phyloP scores from a whole-genome alignment of 2,888 invertebrate species.

The Drosophila flavopinicola region DNA sequence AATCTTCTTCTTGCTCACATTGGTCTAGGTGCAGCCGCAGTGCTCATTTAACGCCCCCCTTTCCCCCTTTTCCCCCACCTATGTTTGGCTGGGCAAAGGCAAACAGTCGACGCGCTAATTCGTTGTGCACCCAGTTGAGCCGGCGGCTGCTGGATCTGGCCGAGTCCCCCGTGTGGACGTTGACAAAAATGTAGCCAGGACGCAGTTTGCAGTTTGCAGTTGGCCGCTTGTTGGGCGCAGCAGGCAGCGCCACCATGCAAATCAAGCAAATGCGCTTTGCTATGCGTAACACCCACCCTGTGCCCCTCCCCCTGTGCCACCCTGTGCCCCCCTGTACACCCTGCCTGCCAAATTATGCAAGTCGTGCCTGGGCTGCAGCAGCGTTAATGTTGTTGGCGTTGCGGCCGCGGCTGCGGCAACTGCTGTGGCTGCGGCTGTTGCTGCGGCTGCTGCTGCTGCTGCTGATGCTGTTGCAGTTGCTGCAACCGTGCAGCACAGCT shows the following conservation, averaged over 20 bases:
- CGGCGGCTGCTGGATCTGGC: slow-evolving; percentile 37
- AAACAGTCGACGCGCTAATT: slow-evolving; percentile 70
- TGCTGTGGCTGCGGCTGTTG: slow-evolving; percentile 59
- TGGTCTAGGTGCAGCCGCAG: slow-evolving; percentile 4
- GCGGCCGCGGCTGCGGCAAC: slow-evolving; percentile 57
- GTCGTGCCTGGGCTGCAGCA: slow-evolving; percentile 49
- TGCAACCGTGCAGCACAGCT: slow-evolving; percentile 37
- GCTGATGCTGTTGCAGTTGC: too few relatives aligned
- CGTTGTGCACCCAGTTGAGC: slow-evolving; percentile 63
- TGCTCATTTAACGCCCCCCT: slow-evolving; percentile 19
- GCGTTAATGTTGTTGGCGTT: slow-evolving; percentile 73
- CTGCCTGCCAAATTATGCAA: slow-evolving; percentile 59
- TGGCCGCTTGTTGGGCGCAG: too few relatives aligned
- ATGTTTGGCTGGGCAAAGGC: slow-evolving; percentile 33
- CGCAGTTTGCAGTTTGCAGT: slow-evolving; percentile 3
- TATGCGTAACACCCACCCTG: slow-evolving; percentile 5
- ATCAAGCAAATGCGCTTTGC: slow-evolving; percentile 55
- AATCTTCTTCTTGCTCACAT: background rate
- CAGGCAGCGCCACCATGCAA: slow-evolving; percentile 53
- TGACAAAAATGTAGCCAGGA: slow-evolving; percentile 53
- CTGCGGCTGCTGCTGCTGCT: slow-evolving; percentile 51
- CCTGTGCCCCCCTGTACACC: background rate
- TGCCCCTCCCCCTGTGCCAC: background rate
- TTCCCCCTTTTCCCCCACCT: background rate
- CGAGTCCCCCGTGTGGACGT: slow-evolving; percentile 24